These are phyloP conservation scores for Spea multiplicata DNA, from an alignment of 2,113 vertebrate species.

Conservation along the genomic window DNA sequence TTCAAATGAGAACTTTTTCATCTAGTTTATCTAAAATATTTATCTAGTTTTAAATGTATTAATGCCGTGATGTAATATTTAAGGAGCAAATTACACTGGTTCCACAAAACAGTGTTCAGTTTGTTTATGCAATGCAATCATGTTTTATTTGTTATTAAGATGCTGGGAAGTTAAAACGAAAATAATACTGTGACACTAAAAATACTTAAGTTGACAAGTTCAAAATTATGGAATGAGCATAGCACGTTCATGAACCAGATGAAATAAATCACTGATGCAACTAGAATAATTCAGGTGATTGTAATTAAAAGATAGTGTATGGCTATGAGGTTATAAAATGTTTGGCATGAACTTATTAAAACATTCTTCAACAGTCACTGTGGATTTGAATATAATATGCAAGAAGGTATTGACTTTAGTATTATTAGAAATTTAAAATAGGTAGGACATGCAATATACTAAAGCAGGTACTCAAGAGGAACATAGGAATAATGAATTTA, in stretches of 20 bases:
- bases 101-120: slow-evolving; percentile 1
- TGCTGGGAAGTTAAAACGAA: neutral
- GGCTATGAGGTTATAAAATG: slow-evolving; percentile 56
- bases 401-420: slow-evolving; percentile 56
- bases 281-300: slow-evolving; percentile 53
- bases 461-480: slow-evolving; percentile 55
- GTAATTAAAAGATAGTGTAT: slow-evolving; percentile 56
- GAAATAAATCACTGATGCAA: slow-evolving; percentile 54
- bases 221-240: slow-evolving; percentile 31
- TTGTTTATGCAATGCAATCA: neutral
- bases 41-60: neutral
- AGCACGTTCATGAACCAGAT: slow-evolving; percentile 44
- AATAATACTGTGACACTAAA: slow-evolving; percentile 44
- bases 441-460: slow-evolving; percentile 59
- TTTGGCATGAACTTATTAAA: slow-evolving; percentile 61
- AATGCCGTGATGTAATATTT: neutral
- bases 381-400: slow-evolving; percentile 60
- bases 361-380: slow-evolving; percentile 52
- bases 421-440: slow-evolving; percentile 59
- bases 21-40: neutral
- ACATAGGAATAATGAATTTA: slow-evolving; percentile 62
- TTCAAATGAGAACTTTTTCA: neutral
- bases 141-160: slow-evolving; percentile 31
- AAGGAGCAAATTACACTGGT: slow-evolving; percentile 7
- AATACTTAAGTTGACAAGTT: slow-evolving; percentile 32